Evolutionary conservation across 2,113 vertebrate species (phyloP), one percentile per base, ranked within the genome.

Genomic region (Genyomyrus donnyi): DNA sequence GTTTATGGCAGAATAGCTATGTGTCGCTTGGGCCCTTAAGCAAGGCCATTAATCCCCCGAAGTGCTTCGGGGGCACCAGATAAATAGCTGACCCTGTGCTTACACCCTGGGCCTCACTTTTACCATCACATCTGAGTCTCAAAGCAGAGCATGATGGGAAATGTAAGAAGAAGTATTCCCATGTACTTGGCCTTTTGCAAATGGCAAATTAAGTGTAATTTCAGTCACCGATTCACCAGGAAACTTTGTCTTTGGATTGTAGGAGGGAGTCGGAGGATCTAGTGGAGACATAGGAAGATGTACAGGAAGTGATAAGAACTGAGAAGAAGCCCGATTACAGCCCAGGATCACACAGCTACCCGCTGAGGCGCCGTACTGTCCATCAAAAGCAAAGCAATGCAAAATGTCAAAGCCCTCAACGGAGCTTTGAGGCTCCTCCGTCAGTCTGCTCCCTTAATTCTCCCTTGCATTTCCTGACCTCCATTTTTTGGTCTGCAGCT

Each of bases 401-500:
- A 2, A 48, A 89, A 39, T 85, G 80, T 83, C 50, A 89, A 35
- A 83, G 39, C 42, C 77, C 48, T 85, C 53, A 45, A 53, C 31
- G 62, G 42, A 86, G 90, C 74, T 91, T 70, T 62, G n/a, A 90
- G 49, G 45, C 48, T 52, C 15, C 85, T 53, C 27, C 5, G 13
- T 87, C 83, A n/a, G 39, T 85, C 42, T 48, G 77, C 90, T 86
- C 90, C 52, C 27, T 90, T 92, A 92, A 92, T 94, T 92, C 90
- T 92, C 49, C 89, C 91, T 92, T 90, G 91, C 91, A 91, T 94
- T 93, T 93, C 89, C 92, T 94, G 91, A 95, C 93, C 93, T 92
- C 92, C 90, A 94, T 94, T 95, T 93, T 80, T 85, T 80, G 88
- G 91, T 94, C 92, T 94, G 92, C 84, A 89, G 93, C 94, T 93